phyloP scores from a whole-genome alignment of 2,888 invertebrate genomes.

The Heliconius ismenius region DNA sequence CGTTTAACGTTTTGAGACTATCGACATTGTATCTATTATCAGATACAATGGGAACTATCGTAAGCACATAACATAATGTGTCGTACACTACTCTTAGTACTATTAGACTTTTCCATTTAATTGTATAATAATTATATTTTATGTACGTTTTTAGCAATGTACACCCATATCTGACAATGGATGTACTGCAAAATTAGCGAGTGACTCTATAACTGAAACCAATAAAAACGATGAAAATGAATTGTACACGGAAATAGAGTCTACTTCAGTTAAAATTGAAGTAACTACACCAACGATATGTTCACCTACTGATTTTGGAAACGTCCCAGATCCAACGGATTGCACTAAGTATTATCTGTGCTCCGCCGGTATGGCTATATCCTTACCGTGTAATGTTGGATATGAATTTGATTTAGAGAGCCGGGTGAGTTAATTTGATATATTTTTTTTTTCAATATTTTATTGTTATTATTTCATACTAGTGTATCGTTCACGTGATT shows the following conservation, averaged over 20 bases:
- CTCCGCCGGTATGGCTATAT: slow-evolving; percentile 8
- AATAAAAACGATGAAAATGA: slow-evolving; percentile 6
- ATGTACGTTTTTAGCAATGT: slow-evolving; percentile 20
- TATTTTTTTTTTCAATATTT: too few species aligned
- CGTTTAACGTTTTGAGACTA: too few species aligned
- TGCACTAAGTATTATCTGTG: slow-evolving; percentile 15
- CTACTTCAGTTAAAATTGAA: neutral
- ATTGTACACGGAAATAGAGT: neutral
- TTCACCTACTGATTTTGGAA: slow-evolving; percentile 5
- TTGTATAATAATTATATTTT: neutral
- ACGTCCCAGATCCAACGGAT: slow-evolving; percentile 3
- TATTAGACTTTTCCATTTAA: neutral
- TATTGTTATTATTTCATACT: too few species aligned
- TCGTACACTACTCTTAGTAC: neutral
- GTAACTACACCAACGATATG: slow-evolving; percentile 4
- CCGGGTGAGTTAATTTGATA: neutral
- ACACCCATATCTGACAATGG: slow-evolving; percentile 12
- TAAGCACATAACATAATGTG: too few species aligned
- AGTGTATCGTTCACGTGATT: too few species aligned
- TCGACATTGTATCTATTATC: too few species aligned
- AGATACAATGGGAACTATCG: too few species aligned
- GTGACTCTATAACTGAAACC: neutral
- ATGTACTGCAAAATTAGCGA: slow-evolving; percentile 12
- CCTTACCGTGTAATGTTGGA: neutral
- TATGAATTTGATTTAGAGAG: slow-evolving; percentile 41